Base-by-base conservation (phyloP, 1,140 invertebrate species). In the Melanaphis sacchari region DNA sequence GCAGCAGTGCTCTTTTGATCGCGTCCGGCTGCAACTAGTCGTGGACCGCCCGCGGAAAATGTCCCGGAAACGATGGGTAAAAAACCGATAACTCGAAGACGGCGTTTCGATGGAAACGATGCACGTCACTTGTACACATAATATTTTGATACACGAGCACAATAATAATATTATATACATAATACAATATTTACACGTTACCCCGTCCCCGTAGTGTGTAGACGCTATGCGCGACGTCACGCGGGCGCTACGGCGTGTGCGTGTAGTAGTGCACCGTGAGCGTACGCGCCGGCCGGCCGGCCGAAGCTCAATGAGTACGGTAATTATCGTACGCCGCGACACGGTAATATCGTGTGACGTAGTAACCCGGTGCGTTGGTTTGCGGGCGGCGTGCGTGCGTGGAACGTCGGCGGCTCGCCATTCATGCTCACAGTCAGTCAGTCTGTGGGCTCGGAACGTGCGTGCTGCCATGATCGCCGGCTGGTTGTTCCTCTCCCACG, bases 341-440 rank as follows among this genome's bases (percentile, higher is more conserved):
- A 93, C 91, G 46, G 46, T 93, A 93, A 85, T 93, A 93, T 41
- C 81, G 91, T 93, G 46, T 85, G 91, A 85, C 91, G 91, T 85
- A 84, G 91, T 93, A 92, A 82, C 90, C 41, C 59, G 90, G 81
- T 54, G 46, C 46, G 81, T 38, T 15, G 76, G 91, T 38, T 46
- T 26, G 76, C n/a, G 76, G 38, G 90, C 41, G 52, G 54, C 31
- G 59, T 31, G 26, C 41, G 40, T 49, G 90, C 66, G 90, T 82
- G 66, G 54, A 82, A 49, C n/a, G 91, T 38, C 66, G 90, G 52
- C 52, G 41, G 91, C 81, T 43, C n/a, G 91, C 91, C 91, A 93
- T 93, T 93, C 91, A 93, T 93, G 91, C 81, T 31, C 91, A 92
- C 76, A 93, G 91, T 84, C 91, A 93, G 91, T 93, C 46, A 40